phyloP scores from a whole-genome alignment of 2,888 invertebrate species.

The Balanococcus diminutus region DNA sequence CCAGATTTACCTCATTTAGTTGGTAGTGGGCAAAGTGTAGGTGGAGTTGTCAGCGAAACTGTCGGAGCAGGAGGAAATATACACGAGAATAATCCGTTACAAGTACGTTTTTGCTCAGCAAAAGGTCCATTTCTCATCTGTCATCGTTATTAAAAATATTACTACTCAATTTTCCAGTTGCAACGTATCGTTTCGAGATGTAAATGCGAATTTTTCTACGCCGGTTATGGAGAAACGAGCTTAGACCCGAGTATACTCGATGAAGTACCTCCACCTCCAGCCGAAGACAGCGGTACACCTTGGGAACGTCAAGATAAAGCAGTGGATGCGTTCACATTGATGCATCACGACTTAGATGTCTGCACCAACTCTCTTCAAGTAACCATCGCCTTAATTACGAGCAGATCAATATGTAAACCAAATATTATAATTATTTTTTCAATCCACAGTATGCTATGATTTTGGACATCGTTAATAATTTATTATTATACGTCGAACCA shows the following conservation, averaged over 20 bases:
- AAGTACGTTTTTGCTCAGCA: slow-evolving; percentile 57
- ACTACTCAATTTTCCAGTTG: slow-evolving; percentile 69
- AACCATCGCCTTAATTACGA: background rate
- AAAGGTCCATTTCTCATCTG: background rate
- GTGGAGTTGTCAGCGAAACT: slow-evolving; percentile 91
- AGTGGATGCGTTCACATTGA: slow-evolving; percentile 94
- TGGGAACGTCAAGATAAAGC: slow-evolving; percentile 86
- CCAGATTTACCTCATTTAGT: slow-evolving; percentile 84
- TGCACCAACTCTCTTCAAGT: slow-evolving; percentile 91
- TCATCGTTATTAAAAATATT: background rate
- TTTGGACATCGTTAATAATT: slow-evolving; percentile 95
- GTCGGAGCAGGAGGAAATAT: slow-evolving; percentile 71
- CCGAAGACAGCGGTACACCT: slow-evolving; percentile 72
- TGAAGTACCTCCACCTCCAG: slow-evolving; percentile 71
- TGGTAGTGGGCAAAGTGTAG: slow-evolving; percentile 94
- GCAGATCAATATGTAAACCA: background rate
- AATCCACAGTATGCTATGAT: slow-evolving; percentile 91
- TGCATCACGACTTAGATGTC: slow-evolving; percentile 98
- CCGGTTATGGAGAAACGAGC: slow-evolving; percentile 85
- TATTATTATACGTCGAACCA: slow-evolving; percentile 94
- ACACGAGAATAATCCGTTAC: slow-evolving; percentile 66
- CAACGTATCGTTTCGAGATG: slow-evolving; percentile 85
- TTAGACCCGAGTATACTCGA: slow-evolving; percentile 70
- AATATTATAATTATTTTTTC: no score
- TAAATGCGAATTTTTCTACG: slow-evolving; percentile 97